These are phyloP conservation scores for Muscidifurax raptorellus DNA, from an alignment of 1,140 invertebrate species.

Conservation along the genomic window DNA sequence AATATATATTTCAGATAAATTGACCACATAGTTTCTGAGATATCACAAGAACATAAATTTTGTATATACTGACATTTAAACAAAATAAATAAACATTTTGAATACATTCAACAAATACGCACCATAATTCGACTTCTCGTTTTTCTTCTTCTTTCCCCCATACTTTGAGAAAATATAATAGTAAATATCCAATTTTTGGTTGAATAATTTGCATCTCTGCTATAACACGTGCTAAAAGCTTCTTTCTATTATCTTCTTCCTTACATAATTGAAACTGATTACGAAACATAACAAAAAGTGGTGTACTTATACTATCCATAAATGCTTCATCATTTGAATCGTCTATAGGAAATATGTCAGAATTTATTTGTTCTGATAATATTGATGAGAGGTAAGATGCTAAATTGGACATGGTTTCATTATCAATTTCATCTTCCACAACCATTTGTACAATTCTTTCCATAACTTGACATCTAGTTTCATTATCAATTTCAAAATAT, in stretches of 20 bases:
- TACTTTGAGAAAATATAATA: slow-evolving; percentile 91
- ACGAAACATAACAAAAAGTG: slow-evolving; percentile 88
- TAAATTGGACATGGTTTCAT: slow-evolving; percentile 78
- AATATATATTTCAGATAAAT: too few relatives aligned
- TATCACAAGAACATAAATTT: too few relatives aligned
- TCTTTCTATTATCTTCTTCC: slow-evolving; percentile 86
- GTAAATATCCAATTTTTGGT: slow-evolving; percentile 87
- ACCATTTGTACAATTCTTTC: slow-evolving; percentile 82
- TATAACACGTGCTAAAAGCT: slow-evolving; percentile 83
- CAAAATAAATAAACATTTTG: background rate
- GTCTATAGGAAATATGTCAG: slow-evolving; percentile 74
- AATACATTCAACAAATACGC: slow-evolving; percentile 6
- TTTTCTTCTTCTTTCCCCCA: slow-evolving; percentile 79
- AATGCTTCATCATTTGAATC: slow-evolving; percentile 78
- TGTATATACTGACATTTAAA: too few relatives aligned
- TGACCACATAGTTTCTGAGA: too few relatives aligned
- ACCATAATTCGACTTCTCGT: slow-evolving; percentile 77
- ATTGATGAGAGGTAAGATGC: slow-evolving; percentile 76
- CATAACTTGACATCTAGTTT: slow-evolving; percentile 82
- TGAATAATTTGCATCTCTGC: slow-evolving; percentile 85
- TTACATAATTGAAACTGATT: slow-evolving; percentile 83
- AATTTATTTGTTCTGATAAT: slow-evolving; percentile 74
- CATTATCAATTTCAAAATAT: slow-evolving; percentile 80
- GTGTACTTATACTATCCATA: slow-evolving; percentile 86
- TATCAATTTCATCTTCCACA: slow-evolving; percentile 81